Evolutionary conservation across 2,113 vertebrate genomes (phyloP).

Genomic region (Grammomys dolichurus): DNA sequence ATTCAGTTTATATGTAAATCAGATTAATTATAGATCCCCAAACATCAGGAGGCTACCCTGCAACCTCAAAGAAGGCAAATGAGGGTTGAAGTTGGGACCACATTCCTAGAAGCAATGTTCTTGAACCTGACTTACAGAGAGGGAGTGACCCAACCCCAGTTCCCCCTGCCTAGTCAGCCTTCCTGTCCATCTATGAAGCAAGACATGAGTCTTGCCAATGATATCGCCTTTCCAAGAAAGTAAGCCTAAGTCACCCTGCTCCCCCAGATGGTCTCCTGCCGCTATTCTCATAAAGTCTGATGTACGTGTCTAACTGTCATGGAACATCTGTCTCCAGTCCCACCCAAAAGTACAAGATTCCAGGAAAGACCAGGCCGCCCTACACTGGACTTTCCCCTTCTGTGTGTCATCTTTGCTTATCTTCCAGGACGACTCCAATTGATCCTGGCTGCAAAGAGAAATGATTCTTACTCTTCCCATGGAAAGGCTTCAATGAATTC

Average conservation of each 20-base stretch:
- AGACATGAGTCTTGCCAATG: slow-evolving; percentile 65
- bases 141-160: background rate
- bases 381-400: background rate
- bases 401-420: slow-evolving; percentile 54
- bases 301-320: background rate
- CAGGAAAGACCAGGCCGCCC: slow-evolving; percentile 52
- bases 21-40: slow-evolving; percentile 10
- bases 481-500: slow-evolving; percentile 35
- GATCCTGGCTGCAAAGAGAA: slow-evolving; percentile 47
- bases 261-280: slow-evolving; percentile 63
- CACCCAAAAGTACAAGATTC: slow-evolving; percentile 55
- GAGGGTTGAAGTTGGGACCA: background rate
- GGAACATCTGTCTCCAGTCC: slow-evolving; percentile 58
- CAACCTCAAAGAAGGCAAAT: slow-evolving; percentile 21
- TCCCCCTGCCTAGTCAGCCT: slow-evolving; percentile 41
- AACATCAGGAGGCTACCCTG: background rate
- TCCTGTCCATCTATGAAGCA: slow-evolving; percentile 63
- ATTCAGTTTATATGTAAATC: slow-evolving; percentile 1
- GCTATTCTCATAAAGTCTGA: slow-evolving; percentile 63
- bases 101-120: background rate
- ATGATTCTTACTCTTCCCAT: background rate
- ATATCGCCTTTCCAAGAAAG: slow-evolving; percentile 76
- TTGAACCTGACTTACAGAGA: background rate
- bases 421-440: slow-evolving; percentile 54
- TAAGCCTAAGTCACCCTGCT: slow-evolving; percentile 52